Percentiles rank a stretch among this genome's conserved stretches.
phyloP scores from a whole-genome alignment of 2,113 vertebrate genomes.

The Campylomormyrus numenius region DNA sequence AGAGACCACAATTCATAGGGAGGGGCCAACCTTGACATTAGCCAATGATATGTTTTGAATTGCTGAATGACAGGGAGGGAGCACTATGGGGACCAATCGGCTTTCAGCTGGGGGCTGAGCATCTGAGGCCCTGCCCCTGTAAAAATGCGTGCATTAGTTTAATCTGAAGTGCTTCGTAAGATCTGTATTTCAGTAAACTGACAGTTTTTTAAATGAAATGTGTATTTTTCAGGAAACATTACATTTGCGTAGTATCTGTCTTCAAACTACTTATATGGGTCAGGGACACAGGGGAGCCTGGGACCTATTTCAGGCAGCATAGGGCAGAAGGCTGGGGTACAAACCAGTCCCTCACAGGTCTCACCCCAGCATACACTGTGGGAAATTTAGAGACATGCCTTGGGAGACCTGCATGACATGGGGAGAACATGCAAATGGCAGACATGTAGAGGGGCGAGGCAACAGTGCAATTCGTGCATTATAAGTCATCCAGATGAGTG shows the following conservation, averaged over 20 bases:
- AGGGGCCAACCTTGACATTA: background rate
- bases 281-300: background rate
- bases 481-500: background rate
- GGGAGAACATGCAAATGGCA: background rate
- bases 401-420: background rate
- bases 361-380: background rate
- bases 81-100: background rate
- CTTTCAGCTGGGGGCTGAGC: background rate
- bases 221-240: background rate
- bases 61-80: background rate
- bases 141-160: background rate
- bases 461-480: background rate
- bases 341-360: background rate
- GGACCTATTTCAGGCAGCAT: background rate
- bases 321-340: background rate
- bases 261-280: background rate
- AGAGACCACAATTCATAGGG: background rate
- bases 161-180: background rate
- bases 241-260: background rate
- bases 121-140: background rate
- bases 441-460: background rate
- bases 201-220: background rate
- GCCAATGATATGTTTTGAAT: background rate
- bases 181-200: background rate
- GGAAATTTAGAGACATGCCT: background rate